A percentile compares a stretch with the other conserved stretches of the same genome.
These are phyloP conservation scores for Drosophila flavopinicola DNA, from an alignment of 2,888 invertebrate species.

Conservation along the genomic window DNA sequence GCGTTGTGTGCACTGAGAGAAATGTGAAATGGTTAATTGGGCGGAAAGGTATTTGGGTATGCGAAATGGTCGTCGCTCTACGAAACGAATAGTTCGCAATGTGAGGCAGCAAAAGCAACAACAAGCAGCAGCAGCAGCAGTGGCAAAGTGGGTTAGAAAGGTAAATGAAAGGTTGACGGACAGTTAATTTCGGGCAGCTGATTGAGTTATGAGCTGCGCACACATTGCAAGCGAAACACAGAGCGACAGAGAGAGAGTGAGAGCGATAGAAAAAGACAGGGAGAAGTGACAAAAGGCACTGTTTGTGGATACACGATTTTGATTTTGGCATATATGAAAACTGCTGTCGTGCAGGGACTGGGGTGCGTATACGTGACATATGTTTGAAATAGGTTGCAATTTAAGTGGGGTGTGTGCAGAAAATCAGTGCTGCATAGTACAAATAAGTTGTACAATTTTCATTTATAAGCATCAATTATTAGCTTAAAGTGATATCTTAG, in stretches of 20 bases:
- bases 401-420: background rate
- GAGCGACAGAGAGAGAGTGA: background rate
- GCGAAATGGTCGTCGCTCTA: conserved; percentile 40
- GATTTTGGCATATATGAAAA: conserved; percentile 24
- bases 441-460: too few relatives aligned
- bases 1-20: conserved; percentile 63
- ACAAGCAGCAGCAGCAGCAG: conserved; percentile 3
- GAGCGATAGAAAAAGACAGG: background rate
- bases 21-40: conserved; percentile 71
- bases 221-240: conserved; percentile 3
- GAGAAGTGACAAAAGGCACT: conserved; percentile 7
- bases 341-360: background rate
- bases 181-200: conserved; percentile 71
- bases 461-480: too few relatives aligned
- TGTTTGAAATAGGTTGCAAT: conserved; percentile 14
- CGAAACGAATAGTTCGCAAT: conserved; percentile 48
- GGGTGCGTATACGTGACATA: conserved; percentile 3
- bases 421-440: background rate
- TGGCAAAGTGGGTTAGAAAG: conserved; percentile 49
- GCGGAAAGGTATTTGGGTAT: conserved; percentile 64
- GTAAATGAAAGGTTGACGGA: conserved; percentile 75
- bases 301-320: conserved; percentile 40
- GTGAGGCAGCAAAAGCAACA: conserved; percentile 12
- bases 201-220: conserved; percentile 57
- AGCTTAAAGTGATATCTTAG: too few relatives aligned